Evolutionary conservation across 2,888 invertebrate genomes (phyloP), one percentile per base, ranked within the genome.

Genomic region (Lymantria dispar): DNA sequence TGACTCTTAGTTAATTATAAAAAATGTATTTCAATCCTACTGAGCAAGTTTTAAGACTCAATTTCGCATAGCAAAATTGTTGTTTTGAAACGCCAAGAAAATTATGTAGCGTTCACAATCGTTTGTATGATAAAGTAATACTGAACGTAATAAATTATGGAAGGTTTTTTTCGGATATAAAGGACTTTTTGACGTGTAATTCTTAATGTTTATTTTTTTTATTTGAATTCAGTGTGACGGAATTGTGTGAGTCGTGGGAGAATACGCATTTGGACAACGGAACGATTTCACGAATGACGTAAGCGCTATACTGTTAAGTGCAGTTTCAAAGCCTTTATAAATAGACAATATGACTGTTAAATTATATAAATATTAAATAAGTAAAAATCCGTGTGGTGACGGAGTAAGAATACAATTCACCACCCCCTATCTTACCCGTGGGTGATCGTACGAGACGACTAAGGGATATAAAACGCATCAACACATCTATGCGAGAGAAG

Each of bases 41-140:
- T 40, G 0, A 0, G 0, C 0, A 30, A 0, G 7, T 0, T 1
- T 45, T 52, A 64, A 29, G 45, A 45, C 53, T 49, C 14, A 43
- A 44, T 58, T 46, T 63, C n/a, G 33, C 8, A n/a, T 53, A 30
- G 8, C 13, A 22, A 30, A 31, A 12, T 22, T 11, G 2, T 10
- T 41, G 50, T 62, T 69, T 61, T 69, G 66, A 39, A 56, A 56
- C 14, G 55, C 9, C 45, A 40, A 45, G 47, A 62, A 63, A 66
- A 62, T 64, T 56, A 70, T 70, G 64, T 62, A 57, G 68, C 59
- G 70, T 64, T 61, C 57, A 45, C 54, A 64, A 61, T 59, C 59
- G 58, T 66, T 68, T 64, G 54, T 63, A 53, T 57, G 68, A 65
- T 63, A 68, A 69, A 66, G 53, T 66, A 61, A 55, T 61, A 68